Percentiles rank a stretch among this genome's conserved stretches.
phyloP scores from a whole-genome alignment of 1,140 invertebrate species.

The Drosophila sp. region DNA sequence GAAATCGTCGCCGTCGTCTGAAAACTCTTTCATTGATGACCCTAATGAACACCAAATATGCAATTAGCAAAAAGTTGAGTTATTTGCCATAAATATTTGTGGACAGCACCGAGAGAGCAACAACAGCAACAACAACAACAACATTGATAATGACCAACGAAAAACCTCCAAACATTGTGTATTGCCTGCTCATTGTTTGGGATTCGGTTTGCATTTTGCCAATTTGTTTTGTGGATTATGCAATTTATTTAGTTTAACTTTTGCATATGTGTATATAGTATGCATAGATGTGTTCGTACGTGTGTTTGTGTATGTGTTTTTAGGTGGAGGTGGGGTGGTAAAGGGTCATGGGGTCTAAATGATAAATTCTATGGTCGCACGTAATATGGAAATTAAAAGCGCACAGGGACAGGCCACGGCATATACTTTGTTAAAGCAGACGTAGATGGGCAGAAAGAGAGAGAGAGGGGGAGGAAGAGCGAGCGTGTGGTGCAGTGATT shows the following conservation, averaged over 20 bases:
- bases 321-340: not conserved
- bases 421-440: slow-evolving; percentile 7
- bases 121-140: slow-evolving; percentile 24
- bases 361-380: slow-evolving; percentile 68
- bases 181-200: slow-evolving; percentile 49
- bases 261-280: slow-evolving; percentile 24
- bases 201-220: slow-evolving; percentile 54
- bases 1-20: not conserved
- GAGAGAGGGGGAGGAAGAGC: too few species aligned
- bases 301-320: not conserved
- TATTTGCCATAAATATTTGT: slow-evolving; percentile 70
- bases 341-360: slow-evolving; percentile 27
- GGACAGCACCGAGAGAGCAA: slow-evolving; percentile 38
- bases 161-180: slow-evolving; percentile 22
- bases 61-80: slow-evolving; percentile 72
- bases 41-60: slow-evolving; percentile 74
- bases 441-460: not conserved
- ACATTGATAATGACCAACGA: slow-evolving; percentile 43
- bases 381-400: slow-evolving; percentile 71
- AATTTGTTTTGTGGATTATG: slow-evolving; percentile 66
- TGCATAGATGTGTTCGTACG: not conserved
- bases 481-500: slow-evolving; percentile 51
- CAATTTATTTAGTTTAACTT: slow-evolving; percentile 68
- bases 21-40: slow-evolving; percentile 31
- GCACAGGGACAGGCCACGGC: slow-evolving; percentile 15